phyloP scores from a whole-genome alignment of 2,797 vertebrate species.

The Gobionotothen gibberifrons region DNA sequence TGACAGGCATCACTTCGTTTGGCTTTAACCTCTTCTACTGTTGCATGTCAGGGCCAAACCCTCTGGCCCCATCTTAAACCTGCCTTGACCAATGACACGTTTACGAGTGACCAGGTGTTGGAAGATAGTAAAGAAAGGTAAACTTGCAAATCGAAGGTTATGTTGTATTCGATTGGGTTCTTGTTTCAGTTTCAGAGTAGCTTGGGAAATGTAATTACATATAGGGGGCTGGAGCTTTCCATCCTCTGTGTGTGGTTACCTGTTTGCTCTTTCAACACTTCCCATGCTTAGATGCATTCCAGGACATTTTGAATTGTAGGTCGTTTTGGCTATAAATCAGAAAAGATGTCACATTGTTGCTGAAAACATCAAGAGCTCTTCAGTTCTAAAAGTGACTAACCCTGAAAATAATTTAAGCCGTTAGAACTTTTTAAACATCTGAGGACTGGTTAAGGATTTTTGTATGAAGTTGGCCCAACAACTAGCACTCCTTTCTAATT shows the following conservation, averaged over 20 bases:
- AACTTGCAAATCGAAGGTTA: not conserved
- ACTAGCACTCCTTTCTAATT: conserved; percentile 65
- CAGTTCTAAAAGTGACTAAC: conserved; percentile 44
- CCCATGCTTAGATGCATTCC: not conserved
- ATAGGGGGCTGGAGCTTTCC: not conserved
- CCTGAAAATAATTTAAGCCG: conserved; percentile 14
- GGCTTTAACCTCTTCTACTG: conserved; percentile 15
- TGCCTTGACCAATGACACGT: conserved; percentile 20
- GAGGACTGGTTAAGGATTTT: conserved; percentile 51
- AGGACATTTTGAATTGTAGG: not conserved
- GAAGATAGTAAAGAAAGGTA: not conserved
- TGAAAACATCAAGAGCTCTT: conserved; percentile 33
- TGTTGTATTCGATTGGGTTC: not conserved
- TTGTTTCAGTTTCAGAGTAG: not conserved
- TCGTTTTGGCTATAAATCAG: conserved; percentile 23
- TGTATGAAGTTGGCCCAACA: conserved; percentile 68
- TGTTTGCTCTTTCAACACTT: conserved; percentile 20
- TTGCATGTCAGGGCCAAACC: conserved; percentile 41
- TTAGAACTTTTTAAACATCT: conserved; percentile 36
- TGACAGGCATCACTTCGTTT: conserved; percentile 14
- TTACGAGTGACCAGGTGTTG: conserved; percentile 34
- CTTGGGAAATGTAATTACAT: not conserved
- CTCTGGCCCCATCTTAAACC: conserved; percentile 32
- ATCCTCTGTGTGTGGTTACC: conserved; percentile 18
- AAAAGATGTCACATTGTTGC: conserved; percentile 9